Evolutionary conservation across 1,140 invertebrate genomes (phyloP).

Genomic region (Sipha flava): DNA sequence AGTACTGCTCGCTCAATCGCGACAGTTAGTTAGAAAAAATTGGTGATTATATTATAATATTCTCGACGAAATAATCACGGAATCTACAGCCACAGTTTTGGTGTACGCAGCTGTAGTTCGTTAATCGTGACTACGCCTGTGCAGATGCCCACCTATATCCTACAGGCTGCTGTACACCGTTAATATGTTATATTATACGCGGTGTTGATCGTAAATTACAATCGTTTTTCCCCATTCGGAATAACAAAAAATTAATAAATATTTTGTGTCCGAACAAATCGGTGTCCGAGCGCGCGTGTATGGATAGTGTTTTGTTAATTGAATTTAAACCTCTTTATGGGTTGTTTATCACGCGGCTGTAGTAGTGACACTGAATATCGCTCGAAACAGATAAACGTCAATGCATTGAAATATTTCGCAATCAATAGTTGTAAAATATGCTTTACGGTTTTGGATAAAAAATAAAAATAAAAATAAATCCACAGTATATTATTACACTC

Average conservation of each 20-base stretch:
- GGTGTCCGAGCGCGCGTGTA: not conserved
- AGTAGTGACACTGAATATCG: not conserved
- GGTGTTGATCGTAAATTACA: not conserved
- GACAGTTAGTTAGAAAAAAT: too few species aligned
- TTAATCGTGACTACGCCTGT: too few species aligned
- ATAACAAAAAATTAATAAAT: not conserved
- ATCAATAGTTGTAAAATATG: slow-evolving; percentile 1
- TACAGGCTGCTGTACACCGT: too few species aligned
- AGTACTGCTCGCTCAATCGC: too few species aligned
- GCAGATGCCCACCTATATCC: too few species aligned
- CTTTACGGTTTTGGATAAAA: not conserved
- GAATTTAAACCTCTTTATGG: not conserved
- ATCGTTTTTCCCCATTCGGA: not conserved
- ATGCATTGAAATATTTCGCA: not conserved
- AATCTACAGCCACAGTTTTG: too few species aligned
- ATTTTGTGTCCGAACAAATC: not conserved
- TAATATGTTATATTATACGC: not conserved
- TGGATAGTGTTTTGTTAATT: not conserved
- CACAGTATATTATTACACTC: not conserved
- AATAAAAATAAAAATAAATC: not conserved
- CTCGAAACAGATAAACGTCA: slow-evolving; percentile 4
- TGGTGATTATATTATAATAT: too few species aligned
- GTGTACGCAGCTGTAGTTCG: too few species aligned
- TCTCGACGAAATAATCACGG: too few species aligned
- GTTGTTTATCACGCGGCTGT: not conserved